Evolutionary conservation across 2,797 vertebrate species (phyloP), one percentile per base, ranked within the genome.

Genomic region (Cossypha caffra): DNA sequence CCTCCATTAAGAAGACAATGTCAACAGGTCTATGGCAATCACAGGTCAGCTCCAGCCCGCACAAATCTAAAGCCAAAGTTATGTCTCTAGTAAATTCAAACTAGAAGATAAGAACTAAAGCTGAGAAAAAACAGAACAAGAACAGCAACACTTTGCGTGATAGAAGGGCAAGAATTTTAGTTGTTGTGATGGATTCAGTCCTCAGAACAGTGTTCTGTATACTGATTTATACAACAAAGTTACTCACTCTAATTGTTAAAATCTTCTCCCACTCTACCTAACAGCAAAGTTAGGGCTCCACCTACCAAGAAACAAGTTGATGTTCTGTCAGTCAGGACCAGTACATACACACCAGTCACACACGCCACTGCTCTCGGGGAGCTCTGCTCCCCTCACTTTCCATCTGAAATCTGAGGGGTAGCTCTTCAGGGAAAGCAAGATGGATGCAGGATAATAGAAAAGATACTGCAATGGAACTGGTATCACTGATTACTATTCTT

Each of bases 221-320:
- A 73, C 18, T 45, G 74, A 80, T 85, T 37, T 48, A 37, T 24
- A 91, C 0, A 0, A 26, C 37, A 51, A 69, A 93, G 40, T 85
- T 92, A 92, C 71, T 88, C 71, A 48, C 91, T 93, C 31, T 42
- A 91, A 74, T 51, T 91, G 20, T 51, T 82, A 86, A 1, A 82
- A 42, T 75, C 84, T 86, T 91, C 73, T 93, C 51, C 37, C 52
- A 92, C 66, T 76, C 86, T 52, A 92, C 61, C 50, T 54, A 95
- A 85, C 40, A 86, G 48, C 58, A 75, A 94, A 94, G 72, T 83
- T 90, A 94, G 35, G 57, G 92, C 87, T 94, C 95, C 91, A 93
- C 61, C 93, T 74, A 92, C 74, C 93, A 93, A 94, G 81, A 91
- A 92, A 87, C 35, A 89, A 89, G 86, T 7, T 82, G 88, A 71